Evolutionary conservation across 1,140 invertebrate species (phyloP).

Genomic region (Popillia japonica): DNA sequence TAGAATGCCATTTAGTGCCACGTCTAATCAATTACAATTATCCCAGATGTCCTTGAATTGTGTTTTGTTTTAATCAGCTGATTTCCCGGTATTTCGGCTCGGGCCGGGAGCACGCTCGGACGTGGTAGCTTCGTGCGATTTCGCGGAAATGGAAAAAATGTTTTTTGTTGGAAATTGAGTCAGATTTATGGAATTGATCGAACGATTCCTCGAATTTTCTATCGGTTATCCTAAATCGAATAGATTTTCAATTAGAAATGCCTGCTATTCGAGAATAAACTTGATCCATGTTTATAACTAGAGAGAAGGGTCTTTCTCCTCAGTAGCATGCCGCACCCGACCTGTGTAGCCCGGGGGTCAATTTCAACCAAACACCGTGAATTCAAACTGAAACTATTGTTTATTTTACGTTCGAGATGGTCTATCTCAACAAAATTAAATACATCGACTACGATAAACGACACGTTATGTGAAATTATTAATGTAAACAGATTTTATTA

Average conservation of each 20-base stretch:
- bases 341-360: slow-evolving; percentile 7
- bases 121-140: not conserved
- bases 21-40: slow-evolving; percentile 30
- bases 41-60: slow-evolving; percentile 33
- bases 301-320: not conserved
- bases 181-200: not conserved
- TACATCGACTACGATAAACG: slow-evolving; percentile 26
- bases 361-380: slow-evolving; percentile 9
- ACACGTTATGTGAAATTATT: slow-evolving; percentile 16
- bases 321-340: slow-evolving; percentile 14
- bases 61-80: slow-evolving; percentile 26
- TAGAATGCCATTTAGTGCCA: slow-evolving; percentile 13
- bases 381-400: slow-evolving; percentile 23
- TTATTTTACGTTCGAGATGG: slow-evolving; percentile 7
- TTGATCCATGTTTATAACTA: not conserved
- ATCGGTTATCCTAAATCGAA: not conserved
- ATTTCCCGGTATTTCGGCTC: slow-evolving; percentile 14
- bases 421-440: slow-evolving; percentile 20
- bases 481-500: not conserved
- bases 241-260: not conserved
- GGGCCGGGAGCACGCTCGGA: not conserved
- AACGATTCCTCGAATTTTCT: not conserved
- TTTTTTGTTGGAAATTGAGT: not conserved
- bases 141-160: not conserved
- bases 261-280: not conserved